Evolutionary conservation across 2,888 invertebrate species (phyloP), one percentile per base, ranked within the genome.

Genomic region (Hydropsyche betteni): DNA sequence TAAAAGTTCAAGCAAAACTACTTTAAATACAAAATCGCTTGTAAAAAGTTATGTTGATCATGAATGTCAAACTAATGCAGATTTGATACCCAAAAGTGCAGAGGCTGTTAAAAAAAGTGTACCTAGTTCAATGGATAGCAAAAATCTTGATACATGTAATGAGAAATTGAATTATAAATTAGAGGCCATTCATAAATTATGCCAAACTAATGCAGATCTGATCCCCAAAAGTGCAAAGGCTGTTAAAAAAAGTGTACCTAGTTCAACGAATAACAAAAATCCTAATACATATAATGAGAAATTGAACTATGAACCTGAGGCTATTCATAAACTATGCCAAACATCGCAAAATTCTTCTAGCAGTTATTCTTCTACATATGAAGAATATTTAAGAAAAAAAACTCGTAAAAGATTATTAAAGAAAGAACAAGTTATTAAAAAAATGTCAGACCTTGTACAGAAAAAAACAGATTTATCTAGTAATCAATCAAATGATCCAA

Each of bases 1-100:
- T 64, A 14, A 14, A 83, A 83, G 58, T 77, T 84, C n/a, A 82
- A 84, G 2, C 16, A n/a, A 55, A 24, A 55, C 10, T 55, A 4
- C 82, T 82, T 24, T 33, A 58, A 5, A 55, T 38, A 12, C 4
- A 64, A 64, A 64, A n/a, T 50, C 64, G 4, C 64, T 51, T 14
- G 12, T 36, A 5, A 14, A 74, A 34, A 74, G 51, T 36, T 14
- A 44, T n/a, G 14, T 64, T 36, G 36, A 64, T 36, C 6, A n/a
- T 64, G 64, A 64, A 36, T 36, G 36, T 64, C 64, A 64, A 34
- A 64, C 61, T 24, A 61, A 14, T 61, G 5, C 36, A 14, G 16
- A 58, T 58, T 4, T 8, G 3, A 58, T 16, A 2, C 4, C 8
- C 16, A 14, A 8, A 58, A 58, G 16, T 16, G 16, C 16, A 8